Evolutionary conservation across 2,888 invertebrate species (phyloP).

Genomic region (Latrodectus hesperus): DNA sequence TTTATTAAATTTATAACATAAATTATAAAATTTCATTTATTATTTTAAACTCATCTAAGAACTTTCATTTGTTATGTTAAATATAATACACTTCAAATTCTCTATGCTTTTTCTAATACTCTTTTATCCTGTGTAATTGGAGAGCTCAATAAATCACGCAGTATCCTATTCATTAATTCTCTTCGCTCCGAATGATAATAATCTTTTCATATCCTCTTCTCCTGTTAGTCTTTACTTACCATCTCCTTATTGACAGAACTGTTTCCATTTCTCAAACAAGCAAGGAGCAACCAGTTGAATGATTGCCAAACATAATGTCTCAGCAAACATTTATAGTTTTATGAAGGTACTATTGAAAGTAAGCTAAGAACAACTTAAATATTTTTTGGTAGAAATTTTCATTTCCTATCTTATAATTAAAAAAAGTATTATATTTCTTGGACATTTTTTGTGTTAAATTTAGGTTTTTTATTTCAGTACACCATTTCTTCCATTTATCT

Average conservation of each 20-base stretch:
- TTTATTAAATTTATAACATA: too few relatives aligned
- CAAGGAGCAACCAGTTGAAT: not conserved
- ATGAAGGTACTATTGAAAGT: not conserved
- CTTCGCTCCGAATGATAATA: slow-evolving; percentile 28
- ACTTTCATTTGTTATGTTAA: too few relatives aligned
- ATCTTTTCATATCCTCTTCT: slow-evolving; percentile 17
- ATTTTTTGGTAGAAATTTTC: too few relatives aligned
- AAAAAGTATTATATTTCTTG: too few relatives aligned
- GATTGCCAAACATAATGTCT: not conserved
- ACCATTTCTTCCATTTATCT: too few relatives aligned
- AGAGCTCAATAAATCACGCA: slow-evolving; percentile 30
- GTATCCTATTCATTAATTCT: slow-evolving; percentile 44
- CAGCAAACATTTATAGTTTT: not conserved
- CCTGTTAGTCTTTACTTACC: not conserved
- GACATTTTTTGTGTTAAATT: too few relatives aligned
- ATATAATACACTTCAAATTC: too few relatives aligned
- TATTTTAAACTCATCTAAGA: too few relatives aligned
- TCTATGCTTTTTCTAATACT: not conserved
- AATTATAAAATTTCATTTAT: too few relatives aligned
- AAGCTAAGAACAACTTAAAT: not conserved
- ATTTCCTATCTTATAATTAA: too few relatives aligned
- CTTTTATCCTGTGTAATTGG: not conserved
- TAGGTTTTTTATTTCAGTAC: too few relatives aligned
- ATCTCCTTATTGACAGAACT: not conserved
- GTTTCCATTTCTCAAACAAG: not conserved